Evolutionary conservation across 2,888 invertebrate genomes (phyloP).

Genomic region (Sarcophaga caerulescens): DNA sequence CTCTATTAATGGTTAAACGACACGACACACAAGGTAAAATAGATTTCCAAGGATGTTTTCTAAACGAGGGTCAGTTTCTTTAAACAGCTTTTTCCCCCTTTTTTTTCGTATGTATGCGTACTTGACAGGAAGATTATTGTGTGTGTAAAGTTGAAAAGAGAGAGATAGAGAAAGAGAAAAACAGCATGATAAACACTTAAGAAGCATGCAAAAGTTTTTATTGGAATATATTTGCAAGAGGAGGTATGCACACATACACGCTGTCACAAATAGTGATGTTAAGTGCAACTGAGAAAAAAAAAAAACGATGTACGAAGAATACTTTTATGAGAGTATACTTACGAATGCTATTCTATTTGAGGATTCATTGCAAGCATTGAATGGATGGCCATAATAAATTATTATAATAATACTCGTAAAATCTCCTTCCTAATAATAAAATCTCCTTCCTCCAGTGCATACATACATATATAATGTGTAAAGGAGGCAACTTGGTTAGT

Average conservation of each 20-base stretch:
- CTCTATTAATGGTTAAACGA: neutral
- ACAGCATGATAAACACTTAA: constrained; percentile 17
- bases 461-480: too few relatives aligned
- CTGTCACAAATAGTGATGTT: neutral
- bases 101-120: neutral
- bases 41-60: constrained; percentile 21
- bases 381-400: constrained; percentile 18
- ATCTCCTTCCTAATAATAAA: constrained; percentile 1
- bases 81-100: neutral
- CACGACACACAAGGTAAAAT: constrained; percentile 10
- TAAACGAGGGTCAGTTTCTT: neutral
- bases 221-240: neutral
- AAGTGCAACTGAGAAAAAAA: neutral
- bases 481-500: too few relatives aligned
- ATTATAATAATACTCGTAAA: neutral
- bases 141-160: too few relatives aligned
- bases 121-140: constrained; percentile 36
- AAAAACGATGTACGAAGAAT: neutral
- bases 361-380: neutral
- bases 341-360: neutral
- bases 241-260: neutral
- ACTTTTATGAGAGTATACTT: too few relatives aligned
- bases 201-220: constrained; percentile 26
- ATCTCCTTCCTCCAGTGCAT: neutral
- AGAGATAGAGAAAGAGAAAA: neutral